Percentiles rank a stretch among this genome's conserved stretches.
These are phyloP conservation scores for Liolophura sinensis DNA, from an alignment of 1,140 invertebrate species.

Conservation along the genomic window DNA sequence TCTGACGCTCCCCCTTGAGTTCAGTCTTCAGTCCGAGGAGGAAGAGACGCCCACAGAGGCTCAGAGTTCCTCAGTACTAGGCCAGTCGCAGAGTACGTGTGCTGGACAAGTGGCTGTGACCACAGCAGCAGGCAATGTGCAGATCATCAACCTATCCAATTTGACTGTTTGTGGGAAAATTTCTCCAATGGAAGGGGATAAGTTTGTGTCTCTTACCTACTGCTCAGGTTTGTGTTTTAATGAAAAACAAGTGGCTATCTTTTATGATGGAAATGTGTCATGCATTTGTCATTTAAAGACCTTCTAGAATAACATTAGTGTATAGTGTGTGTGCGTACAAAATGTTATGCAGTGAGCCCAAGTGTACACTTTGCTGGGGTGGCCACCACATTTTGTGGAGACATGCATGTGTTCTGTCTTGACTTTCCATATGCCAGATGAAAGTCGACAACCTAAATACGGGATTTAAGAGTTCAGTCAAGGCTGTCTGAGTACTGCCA, in stretches of 20 bases:
- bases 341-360: too few relatives aligned
- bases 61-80: constrained; percentile 19
- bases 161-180: constrained; percentile 45
- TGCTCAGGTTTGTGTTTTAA: constrained; percentile 51
- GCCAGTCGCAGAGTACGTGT: constrained; percentile 16
- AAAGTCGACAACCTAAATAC: too few relatives aligned
- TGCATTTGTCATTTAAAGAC: background rate
- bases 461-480: too few relatives aligned
- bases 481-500: too few relatives aligned
- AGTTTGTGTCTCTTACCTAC: constrained; percentile 53
- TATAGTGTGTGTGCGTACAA: too few relatives aligned
- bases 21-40: constrained; percentile 35
- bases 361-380: too few relatives aligned
- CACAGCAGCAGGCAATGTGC: constrained; percentile 43
- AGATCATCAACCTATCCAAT: constrained; percentile 45
- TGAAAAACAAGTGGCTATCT: constrained; percentile 3
- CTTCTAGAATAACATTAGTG: too few relatives aligned
- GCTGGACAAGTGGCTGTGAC: constrained; percentile 51
- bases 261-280: background rate
- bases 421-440: too few relatives aligned
- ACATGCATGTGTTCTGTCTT: too few relatives aligned
- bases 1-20: constrained; percentile 43
- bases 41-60: constrained; percentile 27
- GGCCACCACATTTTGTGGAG: too few relatives aligned
- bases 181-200: constrained; percentile 34